Percentiles rank a stretch among this genome's conserved stretches.
Evolutionary conservation across 2,113 vertebrate genomes (phyloP).

Genomic region (Aphyosemion australe): DNA sequence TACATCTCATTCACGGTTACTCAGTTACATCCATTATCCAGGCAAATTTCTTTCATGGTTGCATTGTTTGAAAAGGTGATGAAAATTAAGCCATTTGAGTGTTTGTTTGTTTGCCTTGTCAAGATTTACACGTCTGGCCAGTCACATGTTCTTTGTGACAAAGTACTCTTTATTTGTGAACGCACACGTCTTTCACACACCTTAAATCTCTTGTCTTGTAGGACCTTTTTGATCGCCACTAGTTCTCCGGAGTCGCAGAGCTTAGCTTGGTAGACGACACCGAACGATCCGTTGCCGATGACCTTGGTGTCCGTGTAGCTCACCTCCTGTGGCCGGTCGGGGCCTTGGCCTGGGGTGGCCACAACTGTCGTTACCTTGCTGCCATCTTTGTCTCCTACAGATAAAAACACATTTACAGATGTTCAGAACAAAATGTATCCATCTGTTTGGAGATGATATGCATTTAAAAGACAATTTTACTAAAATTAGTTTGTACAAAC

Average conservation of each 20-base stretch:
- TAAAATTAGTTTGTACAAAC: too few species aligned
- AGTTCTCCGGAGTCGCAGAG: slow-evolving; percentile 97
- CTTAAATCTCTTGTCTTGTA: slow-evolving; percentile 99
- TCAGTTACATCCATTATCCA: slow-evolving; percentile 14
- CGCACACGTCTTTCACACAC: slow-evolving; percentile 30
- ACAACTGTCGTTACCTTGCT: slow-evolving; percentile 98
- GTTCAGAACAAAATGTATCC: neutral
- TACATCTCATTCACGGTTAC: slow-evolving; percentile 35
- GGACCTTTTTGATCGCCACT: slow-evolving; percentile 99
- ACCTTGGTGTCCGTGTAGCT: slow-evolving; percentile 99
- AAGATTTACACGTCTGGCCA: neutral
- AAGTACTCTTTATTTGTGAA: neutral
- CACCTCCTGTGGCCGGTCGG: slow-evolving; percentile 97
- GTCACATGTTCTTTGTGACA: neutral
- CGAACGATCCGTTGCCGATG: slow-evolving; percentile 98
- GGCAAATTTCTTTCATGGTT: neutral
- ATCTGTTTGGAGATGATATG: too few species aligned
- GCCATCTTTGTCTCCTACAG: slow-evolving; percentile 95
- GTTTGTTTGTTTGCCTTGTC: neutral
- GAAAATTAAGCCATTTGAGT: neutral
- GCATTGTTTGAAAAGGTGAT: neutral
- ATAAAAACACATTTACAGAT: slow-evolving; percentile 1
- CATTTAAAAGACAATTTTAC: too few species aligned
- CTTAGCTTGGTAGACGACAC: slow-evolving; percentile 98
- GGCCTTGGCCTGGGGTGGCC: slow-evolving; percentile 97